A percentile compares a stretch with the other conserved stretches of the same genome.
phyloP scores from a whole-genome alignment of 2,888 invertebrate genomes.

The Papilio gigon region DNA sequence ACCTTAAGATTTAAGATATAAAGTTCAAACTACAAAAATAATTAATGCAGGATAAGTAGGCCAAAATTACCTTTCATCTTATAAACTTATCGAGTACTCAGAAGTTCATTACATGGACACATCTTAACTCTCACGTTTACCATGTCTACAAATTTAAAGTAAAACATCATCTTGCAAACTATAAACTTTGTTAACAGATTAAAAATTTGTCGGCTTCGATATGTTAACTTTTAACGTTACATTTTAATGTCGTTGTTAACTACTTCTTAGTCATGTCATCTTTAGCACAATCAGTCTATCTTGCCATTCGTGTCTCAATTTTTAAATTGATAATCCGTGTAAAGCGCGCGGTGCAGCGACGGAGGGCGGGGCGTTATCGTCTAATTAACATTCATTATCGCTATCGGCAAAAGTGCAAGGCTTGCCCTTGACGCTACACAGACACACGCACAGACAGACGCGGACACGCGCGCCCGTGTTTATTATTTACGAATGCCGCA shows the following conservation, averaged over 20 bases:
- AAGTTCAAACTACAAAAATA: slow-evolving; percentile 16
- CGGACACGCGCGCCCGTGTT: slow-evolving; percentile 39
- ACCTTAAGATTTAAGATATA: neutral
- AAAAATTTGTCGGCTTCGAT: no score
- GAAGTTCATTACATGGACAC: neutral
- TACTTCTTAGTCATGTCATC: neutral
- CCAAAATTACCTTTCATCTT: neutral
- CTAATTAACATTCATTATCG: slow-evolving; percentile 60
- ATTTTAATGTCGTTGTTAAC: neutral
- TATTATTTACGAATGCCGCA: slow-evolving; percentile 46
- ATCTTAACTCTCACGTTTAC: neutral
- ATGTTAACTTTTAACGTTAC: no score
- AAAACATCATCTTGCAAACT: no score
- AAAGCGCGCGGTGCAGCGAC: slow-evolving; percentile 40
- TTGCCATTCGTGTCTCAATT: neutral
- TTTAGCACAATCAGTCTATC: neutral
- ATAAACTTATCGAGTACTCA: neutral
- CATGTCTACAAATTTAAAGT: no score
- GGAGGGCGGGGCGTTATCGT: slow-evolving; percentile 53
- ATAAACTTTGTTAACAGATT: no score
- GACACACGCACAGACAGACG: slow-evolving; percentile 37
- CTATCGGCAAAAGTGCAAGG: slow-evolving; percentile 54
- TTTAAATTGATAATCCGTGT: slow-evolving; percentile 19
- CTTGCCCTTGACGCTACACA: slow-evolving; percentile 53
- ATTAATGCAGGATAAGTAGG: no score